Base-by-base conservation (phyloP, 2,113 vertebrate genomes). In the Nibea coibor region DNA sequence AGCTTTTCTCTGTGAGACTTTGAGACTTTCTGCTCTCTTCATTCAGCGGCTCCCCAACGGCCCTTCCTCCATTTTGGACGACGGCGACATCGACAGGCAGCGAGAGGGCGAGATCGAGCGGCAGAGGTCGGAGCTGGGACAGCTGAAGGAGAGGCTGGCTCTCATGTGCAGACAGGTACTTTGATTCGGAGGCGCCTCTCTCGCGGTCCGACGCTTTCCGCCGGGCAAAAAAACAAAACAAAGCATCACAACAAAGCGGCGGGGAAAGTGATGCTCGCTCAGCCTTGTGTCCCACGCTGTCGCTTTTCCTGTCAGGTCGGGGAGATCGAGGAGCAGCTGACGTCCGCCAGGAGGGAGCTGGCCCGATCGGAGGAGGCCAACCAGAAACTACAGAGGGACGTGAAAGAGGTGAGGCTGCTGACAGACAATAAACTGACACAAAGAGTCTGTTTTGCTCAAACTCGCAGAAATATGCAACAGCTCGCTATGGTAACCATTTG, bases 251-350 rank as follows among this genome's bases (percentile, higher is more conserved):
- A 26, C 24, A 26, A 26, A 26, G 24, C 24, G 2, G 24, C 24
- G 2, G 53, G 62, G 48, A 51, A n/a, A 72, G 24, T 4, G 14
- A 28, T 57, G 53, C 4, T 63, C n/a, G 3, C 28, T 76, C 58
- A 48, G 35, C 51, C 3, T 35, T 20, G 31, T 68, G 14, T 83
- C 65, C 56, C 59, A 0, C 65, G 0, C 24, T 57, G 26, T 85
- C 42, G 4, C 57, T 53, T 61, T 4, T 39, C 35, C 54, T 4
- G 20, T 31, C 95, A 97, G 95, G 96, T 97, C 78, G 96, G 96
- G 0, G 96, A 97, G 92, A 94, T 97, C 22, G 97, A 98, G 93
- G 97, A 98, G 84, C 97, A 98, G 93, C 92, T 97, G 75, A 96
- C 96, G 12, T 96, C 96, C 0, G 96, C 96, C 73, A 94, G 96